Evolutionary conservation across 2,797 vertebrate genomes (phyloP).

Genomic region (Triplophysa bombifrons): DNA sequence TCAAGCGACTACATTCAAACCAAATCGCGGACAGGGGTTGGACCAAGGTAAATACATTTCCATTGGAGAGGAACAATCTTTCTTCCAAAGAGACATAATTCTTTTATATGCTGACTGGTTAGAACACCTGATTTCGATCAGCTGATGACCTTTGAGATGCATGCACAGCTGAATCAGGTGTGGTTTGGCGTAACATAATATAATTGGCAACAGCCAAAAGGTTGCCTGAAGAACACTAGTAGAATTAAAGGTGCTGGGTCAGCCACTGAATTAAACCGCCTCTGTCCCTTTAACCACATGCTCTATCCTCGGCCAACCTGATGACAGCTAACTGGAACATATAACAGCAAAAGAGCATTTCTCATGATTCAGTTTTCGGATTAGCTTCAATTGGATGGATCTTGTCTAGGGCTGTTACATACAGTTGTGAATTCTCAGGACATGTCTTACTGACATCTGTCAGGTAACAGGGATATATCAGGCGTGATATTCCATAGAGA

Average conservation of each 20-base stretch:
- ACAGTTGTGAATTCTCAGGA: not conserved
- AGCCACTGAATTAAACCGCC: not conserved
- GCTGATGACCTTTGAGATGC: slow-evolving; percentile 3
- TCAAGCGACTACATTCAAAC: slow-evolving; percentile 30
- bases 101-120: slow-evolving; percentile 2
- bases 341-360: not conserved
- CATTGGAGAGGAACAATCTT: slow-evolving; percentile 2
- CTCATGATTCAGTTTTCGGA: not conserved
- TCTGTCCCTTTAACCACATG: not conserved
- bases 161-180: slow-evolving; percentile 16
- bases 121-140: slow-evolving; percentile 4
- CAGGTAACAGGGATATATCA: not conserved
- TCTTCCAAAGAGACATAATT: slow-evolving; percentile 5
- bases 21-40: slow-evolving; percentile 28
- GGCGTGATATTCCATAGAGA: not conserved
- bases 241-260: not conserved
- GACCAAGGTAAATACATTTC: slow-evolving; percentile 38
- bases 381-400: not conserved
- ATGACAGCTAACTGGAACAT: not conserved
- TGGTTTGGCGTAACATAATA: slow-evolving; percentile 1
- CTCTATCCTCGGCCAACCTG: not conserved
- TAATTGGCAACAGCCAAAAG: slow-evolving; percentile 1
- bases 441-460: too few species aligned
- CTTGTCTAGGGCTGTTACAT: not conserved
- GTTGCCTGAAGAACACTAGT: not conserved